Evolutionary conservation across 2,113 vertebrate genomes (phyloP).

Genomic region (Lycaon pictus): DNA sequence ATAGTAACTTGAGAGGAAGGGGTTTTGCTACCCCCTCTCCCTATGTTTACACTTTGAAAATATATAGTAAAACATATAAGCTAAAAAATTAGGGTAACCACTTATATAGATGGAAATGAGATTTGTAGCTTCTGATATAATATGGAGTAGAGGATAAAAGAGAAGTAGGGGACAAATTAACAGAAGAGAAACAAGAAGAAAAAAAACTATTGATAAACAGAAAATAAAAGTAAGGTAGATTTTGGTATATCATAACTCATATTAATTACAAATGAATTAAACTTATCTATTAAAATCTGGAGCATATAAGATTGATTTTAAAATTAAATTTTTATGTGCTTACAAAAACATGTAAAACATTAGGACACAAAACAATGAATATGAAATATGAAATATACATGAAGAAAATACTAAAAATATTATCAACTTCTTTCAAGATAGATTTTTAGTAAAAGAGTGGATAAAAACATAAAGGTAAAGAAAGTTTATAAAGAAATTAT

Average conservation of each 20-base stretch:
- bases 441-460: not conserved
- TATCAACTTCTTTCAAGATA: not conserved
- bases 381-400: not conserved
- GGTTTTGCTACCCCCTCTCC: not conserved
- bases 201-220: not conserved
- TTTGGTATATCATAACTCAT: not conserved
- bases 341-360: not conserved
- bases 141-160: not conserved
- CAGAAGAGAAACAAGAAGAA: not conserved
- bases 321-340: not conserved
- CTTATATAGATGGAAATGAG: not conserved
- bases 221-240: not conserved
- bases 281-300: not conserved
- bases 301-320: not conserved
- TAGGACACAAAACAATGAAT: not conserved
- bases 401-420: not conserved
- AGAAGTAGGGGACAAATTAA: not conserved
- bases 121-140: not conserved
- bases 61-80: not conserved
- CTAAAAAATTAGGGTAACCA: not conserved
- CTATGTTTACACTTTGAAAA: not conserved
- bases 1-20: not conserved
- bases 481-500: not conserved
- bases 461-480: not conserved
- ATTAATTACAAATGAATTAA: not conserved